Evolutionary conservation across 2,888 invertebrate species (phyloP), one percentile per base, ranked within the genome.

Genomic region (Seira ritae): DNA sequence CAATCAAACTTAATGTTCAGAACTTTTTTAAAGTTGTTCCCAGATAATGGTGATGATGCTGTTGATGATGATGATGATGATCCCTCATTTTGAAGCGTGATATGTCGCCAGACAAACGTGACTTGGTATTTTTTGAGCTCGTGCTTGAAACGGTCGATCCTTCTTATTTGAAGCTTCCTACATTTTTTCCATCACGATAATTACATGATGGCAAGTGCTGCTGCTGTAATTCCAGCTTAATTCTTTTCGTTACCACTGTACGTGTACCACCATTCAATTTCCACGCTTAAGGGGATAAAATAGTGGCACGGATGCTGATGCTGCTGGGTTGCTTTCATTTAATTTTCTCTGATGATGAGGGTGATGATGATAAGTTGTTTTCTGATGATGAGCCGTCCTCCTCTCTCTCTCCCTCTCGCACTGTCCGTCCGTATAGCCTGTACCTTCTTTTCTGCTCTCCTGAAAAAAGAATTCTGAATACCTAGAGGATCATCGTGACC

Each of bases 51-150:
- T 8, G 31, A 31, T 4, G 31, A 31, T 31, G 31, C 2, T 8
- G 31, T 4, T 4, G 31, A 31, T 8, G 31, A 31, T 31, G 31
- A 31, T 31, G 31, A 31, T 31, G 2, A 31, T 31, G 31, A 31
- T 31, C 31, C 31, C 31, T 31, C 2, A 31, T 31, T 31, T 31
- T 31, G 31, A 31, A 31, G 31, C 31, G 31, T 31, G 31, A 31
- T 31, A 31, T 78, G 78, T 78, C 78, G 78, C 78, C 78, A 78
- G 78, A 19, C 78, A 70, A 78, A 71, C 78, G 71, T 78, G 78
- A 78, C 78, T 78, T 78, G 70, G 22, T 71, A 65, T 71, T 71
- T 71, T 71, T 71, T 70, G 77, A 78, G 78, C 78, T 78, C 78
- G 78, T 78, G 78, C 78, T 78, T 71, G 66, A 68, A 50, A 78